Percentiles rank a stretch among this genome's conserved stretches.
Conservation (phyloP, 2,797 vertebrate genomes). For the Heliangelus exortis region DNA sequence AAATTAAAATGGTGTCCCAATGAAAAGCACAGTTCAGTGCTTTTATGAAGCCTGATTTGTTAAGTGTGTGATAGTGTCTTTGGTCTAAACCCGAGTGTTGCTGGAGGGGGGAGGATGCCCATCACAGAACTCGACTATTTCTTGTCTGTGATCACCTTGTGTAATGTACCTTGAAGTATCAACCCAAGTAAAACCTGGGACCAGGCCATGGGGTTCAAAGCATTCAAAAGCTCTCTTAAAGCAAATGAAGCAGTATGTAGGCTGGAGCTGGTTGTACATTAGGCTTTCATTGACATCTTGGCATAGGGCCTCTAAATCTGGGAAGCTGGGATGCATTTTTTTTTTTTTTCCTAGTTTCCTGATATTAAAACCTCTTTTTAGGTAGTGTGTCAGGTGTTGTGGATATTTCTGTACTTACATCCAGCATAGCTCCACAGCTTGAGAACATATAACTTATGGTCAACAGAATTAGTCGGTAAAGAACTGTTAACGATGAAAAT, state of each 20-base stretch:
- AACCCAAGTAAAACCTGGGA: not conserved
- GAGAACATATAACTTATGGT: not conserved
- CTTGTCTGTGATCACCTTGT: not conserved
- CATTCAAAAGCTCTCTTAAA: not conserved
- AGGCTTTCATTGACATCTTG: not conserved
- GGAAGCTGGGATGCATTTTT: rapidly evolving
- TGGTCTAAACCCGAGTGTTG: not conserved
- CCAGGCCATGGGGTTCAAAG: not conserved
- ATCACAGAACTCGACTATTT: not conserved
- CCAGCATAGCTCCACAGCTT: not conserved
- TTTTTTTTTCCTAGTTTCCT: not conserved
- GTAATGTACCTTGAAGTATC: not conserved
- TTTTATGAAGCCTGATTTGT: not conserved
- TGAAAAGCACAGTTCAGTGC: not conserved
- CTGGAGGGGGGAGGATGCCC: not conserved
- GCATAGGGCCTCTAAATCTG: not conserved
- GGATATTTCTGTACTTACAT: not conserved
- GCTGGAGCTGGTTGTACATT: not conserved
- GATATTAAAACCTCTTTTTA: not conserved
- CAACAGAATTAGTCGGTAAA: not conserved
- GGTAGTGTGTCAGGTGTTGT: not conserved
- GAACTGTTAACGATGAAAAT: not conserved
- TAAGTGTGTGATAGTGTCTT: not conserved
- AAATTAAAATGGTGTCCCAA: not conserved
- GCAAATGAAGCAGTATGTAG: not conserved